Conservation (phyloP, 2,113 vertebrate genomes). For the Hemiscyllium ocellatum region DNA sequence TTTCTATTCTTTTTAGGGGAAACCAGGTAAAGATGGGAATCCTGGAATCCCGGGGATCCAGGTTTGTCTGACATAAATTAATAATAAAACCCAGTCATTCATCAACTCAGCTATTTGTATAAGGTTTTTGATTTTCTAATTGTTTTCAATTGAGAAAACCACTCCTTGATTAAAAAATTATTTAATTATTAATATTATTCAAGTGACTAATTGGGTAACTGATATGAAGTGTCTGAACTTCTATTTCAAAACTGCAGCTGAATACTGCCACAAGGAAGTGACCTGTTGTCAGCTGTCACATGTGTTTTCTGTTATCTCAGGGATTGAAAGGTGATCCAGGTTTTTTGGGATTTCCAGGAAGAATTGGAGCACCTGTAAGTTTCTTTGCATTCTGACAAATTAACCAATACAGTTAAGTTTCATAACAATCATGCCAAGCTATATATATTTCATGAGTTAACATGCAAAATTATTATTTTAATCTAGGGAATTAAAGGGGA, state of each 20-base stretch:
- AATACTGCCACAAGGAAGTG: neutral
- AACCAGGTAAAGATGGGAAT: conserved; percentile 51
- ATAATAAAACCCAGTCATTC: neutral
- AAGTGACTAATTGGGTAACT: neutral
- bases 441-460: neutral
- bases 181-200: neutral
- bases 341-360: conserved; percentile 16
- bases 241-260: neutral
- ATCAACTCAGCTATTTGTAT: neutral
- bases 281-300: neutral
- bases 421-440: neutral
- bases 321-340: conserved; percentile 38
- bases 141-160: neutral
- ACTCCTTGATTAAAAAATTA: neutral
- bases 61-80: conserved; percentile 42
- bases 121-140: neutral
- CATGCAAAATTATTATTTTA: conserved; percentile 2
- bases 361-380: neutral
- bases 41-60: conserved; percentile 47
- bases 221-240: neutral
- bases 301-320: conserved; percentile 29
- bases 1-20: conserved; percentile 52
- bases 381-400: neutral
- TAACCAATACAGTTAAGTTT: neutral
- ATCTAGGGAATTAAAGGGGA: conserved; percentile 51